Percentiles rank a stretch among this genome's conserved stretches.
Evolutionary conservation across 1,140 invertebrate species (phyloP).

Genomic region (Zaprionus vittiger): DNA sequence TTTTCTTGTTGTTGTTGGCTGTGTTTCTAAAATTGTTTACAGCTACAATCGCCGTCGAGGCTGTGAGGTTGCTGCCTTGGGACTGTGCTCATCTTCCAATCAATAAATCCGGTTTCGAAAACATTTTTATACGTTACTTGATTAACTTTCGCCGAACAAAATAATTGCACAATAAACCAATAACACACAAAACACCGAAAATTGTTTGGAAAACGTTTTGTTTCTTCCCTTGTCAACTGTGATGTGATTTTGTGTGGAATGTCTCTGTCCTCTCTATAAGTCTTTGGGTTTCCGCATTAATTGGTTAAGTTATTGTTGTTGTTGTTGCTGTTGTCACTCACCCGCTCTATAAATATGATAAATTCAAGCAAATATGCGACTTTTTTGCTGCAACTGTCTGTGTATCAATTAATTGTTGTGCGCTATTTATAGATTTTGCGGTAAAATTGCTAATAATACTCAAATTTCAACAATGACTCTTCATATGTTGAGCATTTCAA

Average conservation of each 20-base stretch:
- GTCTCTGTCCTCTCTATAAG: slow-evolving; percentile 14
- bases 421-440: slow-evolving; percentile 80
- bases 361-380: slow-evolving; percentile 21
- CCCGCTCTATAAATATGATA: slow-evolving; percentile 35
- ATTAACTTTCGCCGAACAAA: slow-evolving; percentile 77
- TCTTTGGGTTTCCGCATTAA: slow-evolving; percentile 40
- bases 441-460: slow-evolving; percentile 81
- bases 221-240: slow-evolving; percentile 28
- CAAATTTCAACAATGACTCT: slow-evolving; percentile 64
- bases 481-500: slow-evolving; percentile 35
- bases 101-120: slow-evolving; percentile 76
- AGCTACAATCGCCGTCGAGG: slow-evolving; percentile 51
- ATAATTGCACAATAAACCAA: slow-evolving; percentile 75
- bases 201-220: slow-evolving; percentile 55
- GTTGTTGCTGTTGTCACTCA: slow-evolving; percentile 2
- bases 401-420: slow-evolving; percentile 76
- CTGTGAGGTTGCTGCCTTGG: slow-evolving; percentile 16
- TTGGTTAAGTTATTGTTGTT: slow-evolving; percentile 18
- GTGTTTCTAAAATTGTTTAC: slow-evolving; percentile 78
- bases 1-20: slow-evolving; percentile 39
- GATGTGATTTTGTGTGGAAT: slow-evolving; percentile 24
- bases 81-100: slow-evolving; percentile 68
- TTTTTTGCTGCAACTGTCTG: slow-evolving; percentile 26
- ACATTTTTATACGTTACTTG: slow-evolving; percentile 54
- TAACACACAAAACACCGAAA: slow-evolving; percentile 31